Evolutionary conservation across 2,888 invertebrate species (phyloP), one percentile per base, ranked within the genome.

Genomic region (Spatulosminthurus flaviceps): DNA sequence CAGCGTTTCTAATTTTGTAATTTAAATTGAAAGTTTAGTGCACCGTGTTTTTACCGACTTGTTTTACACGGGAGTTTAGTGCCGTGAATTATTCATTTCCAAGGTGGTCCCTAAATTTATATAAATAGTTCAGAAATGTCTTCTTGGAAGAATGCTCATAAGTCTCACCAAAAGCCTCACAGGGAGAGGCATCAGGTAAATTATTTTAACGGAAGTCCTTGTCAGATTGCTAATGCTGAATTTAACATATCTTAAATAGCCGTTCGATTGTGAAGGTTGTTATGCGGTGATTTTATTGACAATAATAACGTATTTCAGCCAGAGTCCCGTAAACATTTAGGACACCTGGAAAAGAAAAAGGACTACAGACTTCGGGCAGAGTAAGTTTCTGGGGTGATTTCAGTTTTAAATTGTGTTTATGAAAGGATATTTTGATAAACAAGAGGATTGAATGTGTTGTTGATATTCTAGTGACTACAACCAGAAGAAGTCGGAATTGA

Each of bases 141-240:
- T 1, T 94, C 95, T 0, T 95, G 94, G 93, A 95, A 93, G 85
- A 96, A 95, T 88, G 94, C 95, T 43, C 91, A 92, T 0, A 96
- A 96, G 88, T 90, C 93, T 60, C 92, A 93, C 84, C 95, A 95
- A 87, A 94, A 93, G 87, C 92, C 92, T 1, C 95, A 96, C 86
- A 90, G 91, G 77, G 96, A 96, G 87, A 90, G 96, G 74, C 95
- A 95, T 87, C 95, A 96, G 87, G 87, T 87, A 83, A 11, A 29
- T n/a, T n/a, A n/a, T 24, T n/a, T n/a, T n/a, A n/a, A n/a, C n/a
- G n/a, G n/a, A n/a, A n/a, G n/a, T n/a, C n/a, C n/a, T 34, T 7
- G 34, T 7, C 34, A 34, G 9, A 34, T 34, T 34, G 34, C 9
- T 9, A 34, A 7, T 34, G 69, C n/a, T n/a, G n/a, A n/a, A n/a